These are phyloP conservation scores for Piaya cayana DNA, from an alignment of 2,113 vertebrate species.

Conservation along the genomic window DNA sequence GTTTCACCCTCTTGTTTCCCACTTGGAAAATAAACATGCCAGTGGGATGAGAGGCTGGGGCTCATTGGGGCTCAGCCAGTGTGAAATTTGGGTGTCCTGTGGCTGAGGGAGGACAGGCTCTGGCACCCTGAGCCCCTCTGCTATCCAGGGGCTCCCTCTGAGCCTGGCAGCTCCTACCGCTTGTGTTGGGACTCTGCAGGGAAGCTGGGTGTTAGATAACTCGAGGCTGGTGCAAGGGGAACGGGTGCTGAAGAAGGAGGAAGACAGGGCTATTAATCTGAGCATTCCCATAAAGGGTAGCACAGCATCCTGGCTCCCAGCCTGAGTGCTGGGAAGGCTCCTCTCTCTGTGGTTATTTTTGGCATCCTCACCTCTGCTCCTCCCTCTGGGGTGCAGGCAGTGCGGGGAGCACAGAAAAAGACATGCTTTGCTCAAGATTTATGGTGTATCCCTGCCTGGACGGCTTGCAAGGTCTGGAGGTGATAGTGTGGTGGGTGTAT, in stretches of 20 bases:
- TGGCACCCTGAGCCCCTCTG: too few species aligned
- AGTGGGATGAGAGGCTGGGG: not conserved
- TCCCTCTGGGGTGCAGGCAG: not conserved
- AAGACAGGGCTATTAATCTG: fast-evolving
- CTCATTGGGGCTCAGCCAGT: not conserved
- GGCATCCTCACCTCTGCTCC: not conserved
- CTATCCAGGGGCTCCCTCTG: too few species aligned
- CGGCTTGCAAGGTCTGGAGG: not conserved
- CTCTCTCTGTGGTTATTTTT: not conserved
- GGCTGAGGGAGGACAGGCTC: not conserved
- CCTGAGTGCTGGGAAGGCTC: not conserved
- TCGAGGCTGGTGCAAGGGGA: fast-evolving
- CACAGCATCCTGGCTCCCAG: not conserved
- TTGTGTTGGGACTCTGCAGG: too few species aligned
- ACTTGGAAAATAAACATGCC: not conserved
- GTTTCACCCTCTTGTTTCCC: not conserved
- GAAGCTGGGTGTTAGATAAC: not conserved
- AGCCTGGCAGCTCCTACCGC: too few species aligned
- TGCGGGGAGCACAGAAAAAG: not conserved
- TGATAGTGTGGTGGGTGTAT: not conserved
- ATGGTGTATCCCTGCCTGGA: not conserved
- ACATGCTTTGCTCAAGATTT: not conserved
- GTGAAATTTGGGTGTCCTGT: not conserved
- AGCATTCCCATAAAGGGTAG: not conserved
- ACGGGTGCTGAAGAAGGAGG: not conserved